Conservation (phyloP, 2,888 invertebrate species). For the Tetragonisca angustula region DNA sequence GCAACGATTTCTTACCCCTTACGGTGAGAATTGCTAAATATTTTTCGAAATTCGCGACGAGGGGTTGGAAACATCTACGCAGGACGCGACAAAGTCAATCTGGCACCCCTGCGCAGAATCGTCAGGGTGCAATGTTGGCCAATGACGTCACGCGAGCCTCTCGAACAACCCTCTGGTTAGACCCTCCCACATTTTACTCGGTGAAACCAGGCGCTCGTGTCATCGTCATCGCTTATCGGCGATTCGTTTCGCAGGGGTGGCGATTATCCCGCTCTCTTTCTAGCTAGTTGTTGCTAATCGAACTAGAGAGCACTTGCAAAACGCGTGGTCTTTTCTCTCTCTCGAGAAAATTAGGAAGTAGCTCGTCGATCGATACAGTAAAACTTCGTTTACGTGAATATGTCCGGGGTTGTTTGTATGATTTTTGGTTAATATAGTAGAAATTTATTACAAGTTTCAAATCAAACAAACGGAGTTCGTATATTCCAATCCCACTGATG, state of each 20-base stretch:
- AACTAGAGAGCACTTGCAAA: conserved; percentile 40
- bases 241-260: conserved; percentile 58
- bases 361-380: not conserved
- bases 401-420: no score
- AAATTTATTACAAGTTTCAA: no score
- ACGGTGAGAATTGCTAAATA: not conserved
- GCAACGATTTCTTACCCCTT: not conserved
- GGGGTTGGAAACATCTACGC: not conserved
- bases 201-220: conserved; percentile 28
- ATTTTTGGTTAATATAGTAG: no score
- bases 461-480: no score
- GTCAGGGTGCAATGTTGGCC: conserved; percentile 44
- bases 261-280: conserved; percentile 45
- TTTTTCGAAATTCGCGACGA: not conserved
- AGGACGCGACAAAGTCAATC: not conserved
- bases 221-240: conserved; percentile 61
- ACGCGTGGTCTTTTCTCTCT: not conserved
- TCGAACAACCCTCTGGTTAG: conserved; percentile 58
- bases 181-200: conserved; percentile 72
- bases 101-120: conserved; percentile 68
- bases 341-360: conserved; percentile 20
- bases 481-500: no score
- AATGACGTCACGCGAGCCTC: conserved; percentile 63
- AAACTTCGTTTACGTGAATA: no score
- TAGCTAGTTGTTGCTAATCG: conserved; percentile 52